A percentile compares a stretch with the other conserved stretches of the same genome.
These are phyloP conservation scores for Tupaia chinensis DNA, from an alignment of 2,113 vertebrate species.

Conservation along the genomic window DNA sequence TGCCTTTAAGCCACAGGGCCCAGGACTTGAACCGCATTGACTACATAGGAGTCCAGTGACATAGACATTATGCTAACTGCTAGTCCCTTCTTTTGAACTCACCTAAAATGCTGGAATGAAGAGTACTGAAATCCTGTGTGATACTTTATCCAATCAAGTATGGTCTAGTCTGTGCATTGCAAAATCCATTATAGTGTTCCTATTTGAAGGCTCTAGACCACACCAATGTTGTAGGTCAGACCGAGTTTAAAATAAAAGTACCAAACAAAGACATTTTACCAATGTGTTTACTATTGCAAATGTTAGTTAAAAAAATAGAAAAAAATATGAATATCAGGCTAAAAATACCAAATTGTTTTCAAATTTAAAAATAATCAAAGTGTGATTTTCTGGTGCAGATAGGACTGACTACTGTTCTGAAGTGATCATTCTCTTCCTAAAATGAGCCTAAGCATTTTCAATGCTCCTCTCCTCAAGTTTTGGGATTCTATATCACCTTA, in stretches of 20 bases:
- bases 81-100: neutral
- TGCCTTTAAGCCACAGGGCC: too few relatives aligned
- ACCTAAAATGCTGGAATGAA: neutral
- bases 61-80: too few relatives aligned
- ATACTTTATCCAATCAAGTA: neutral
- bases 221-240: neutral
- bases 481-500: slow-evolving; percentile 58
- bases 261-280: neutral
- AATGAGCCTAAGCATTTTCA: slow-evolving; percentile 52
- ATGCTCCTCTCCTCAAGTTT: neutral
- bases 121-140: neutral
- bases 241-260: neutral
- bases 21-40: too few relatives aligned
- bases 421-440: slow-evolving; percentile 59
- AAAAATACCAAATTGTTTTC: slow-evolving; percentile 33
- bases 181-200: neutral
- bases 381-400: slow-evolving; percentile 69
- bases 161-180: neutral
- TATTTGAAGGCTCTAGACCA: neutral
- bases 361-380: slow-evolving; percentile 33
- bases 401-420: slow-evolving; percentile 17
- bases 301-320: neutral
- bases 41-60: too few relatives aligned
- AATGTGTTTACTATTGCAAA: neutral
- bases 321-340: neutral